phyloP scores from a whole-genome alignment of 2,797 vertebrate species.

The Gastrophryne carolinensis region DNA sequence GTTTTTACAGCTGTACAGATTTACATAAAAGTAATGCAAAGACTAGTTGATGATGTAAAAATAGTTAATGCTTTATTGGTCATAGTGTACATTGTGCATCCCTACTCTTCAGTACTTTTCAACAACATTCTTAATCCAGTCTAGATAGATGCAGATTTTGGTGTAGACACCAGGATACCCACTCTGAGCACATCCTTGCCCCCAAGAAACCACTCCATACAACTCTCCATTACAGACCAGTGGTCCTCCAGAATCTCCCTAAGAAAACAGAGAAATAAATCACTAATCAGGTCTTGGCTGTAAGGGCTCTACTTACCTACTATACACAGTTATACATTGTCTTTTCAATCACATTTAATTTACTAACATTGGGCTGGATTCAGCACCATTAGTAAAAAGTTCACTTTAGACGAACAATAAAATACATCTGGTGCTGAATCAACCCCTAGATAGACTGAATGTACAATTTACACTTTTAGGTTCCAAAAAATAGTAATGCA shows the following conservation, averaged over 20 bases:
- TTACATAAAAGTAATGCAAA: not conserved
- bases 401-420: too few species aligned
- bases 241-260: slow-evolving; percentile 76
- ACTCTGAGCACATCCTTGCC: slow-evolving; percentile 69
- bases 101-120: slow-evolving; percentile 62
- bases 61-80: not conserved
- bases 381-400: too few species aligned
- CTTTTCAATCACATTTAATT: too few species aligned
- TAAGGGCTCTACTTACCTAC: too few species aligned
- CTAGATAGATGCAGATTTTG: slow-evolving; percentile 68
- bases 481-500: too few species aligned
- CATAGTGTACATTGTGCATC: not conserved
- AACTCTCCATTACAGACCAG: slow-evolving; percentile 70
- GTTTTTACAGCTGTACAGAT: too few species aligned
- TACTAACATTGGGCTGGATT: too few species aligned
- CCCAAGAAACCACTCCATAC: slow-evolving; percentile 76
- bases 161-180: slow-evolving; percentile 72
- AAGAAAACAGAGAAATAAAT: not conserved
- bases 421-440: too few species aligned
- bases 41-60: not conserved
- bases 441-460: too few species aligned
- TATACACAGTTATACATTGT: too few species aligned
- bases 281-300: too few species aligned
- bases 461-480: too few species aligned
- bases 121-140: slow-evolving; percentile 70